These are phyloP conservation scores for Drosophila subsilvestris DNA, from an alignment of 2,888 invertebrate genomes.

Conservation along the genomic window DNA sequence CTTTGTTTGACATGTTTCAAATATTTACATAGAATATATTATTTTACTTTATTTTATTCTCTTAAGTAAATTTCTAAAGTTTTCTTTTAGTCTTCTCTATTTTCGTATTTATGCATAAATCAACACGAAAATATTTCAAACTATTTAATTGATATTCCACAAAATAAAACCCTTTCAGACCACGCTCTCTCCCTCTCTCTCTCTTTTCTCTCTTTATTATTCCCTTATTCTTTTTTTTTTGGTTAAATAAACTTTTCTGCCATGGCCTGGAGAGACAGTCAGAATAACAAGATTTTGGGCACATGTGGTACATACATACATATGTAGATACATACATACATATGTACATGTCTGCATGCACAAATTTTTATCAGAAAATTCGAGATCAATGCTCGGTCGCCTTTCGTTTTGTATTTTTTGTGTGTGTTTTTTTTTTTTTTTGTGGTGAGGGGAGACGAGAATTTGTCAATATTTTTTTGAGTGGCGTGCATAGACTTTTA, in stretches of 20 bases:
- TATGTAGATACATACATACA: too few species aligned
- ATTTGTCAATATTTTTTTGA: slow-evolving; percentile 35
- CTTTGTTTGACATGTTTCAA: neutral
- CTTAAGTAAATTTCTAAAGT: neutral
- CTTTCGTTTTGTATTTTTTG: slow-evolving; percentile 1
- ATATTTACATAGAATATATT: neutral
- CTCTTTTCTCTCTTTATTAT: slow-evolving; percentile 2
- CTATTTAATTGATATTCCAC: slow-evolving; percentile 18
- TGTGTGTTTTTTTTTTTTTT: slow-evolving; percentile 11
- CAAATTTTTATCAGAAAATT: slow-evolving; percentile 38
- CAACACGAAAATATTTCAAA: neutral
- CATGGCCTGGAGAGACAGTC: slow-evolving; percentile 4
- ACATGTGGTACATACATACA: slow-evolving; percentile 1
- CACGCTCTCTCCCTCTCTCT: slow-evolving; percentile 4
- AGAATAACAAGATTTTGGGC: slow-evolving; percentile 28
- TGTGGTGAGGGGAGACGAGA: slow-evolving; percentile 2
- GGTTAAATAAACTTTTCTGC: slow-evolving; percentile 24
- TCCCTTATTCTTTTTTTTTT: slow-evolving; percentile 4
- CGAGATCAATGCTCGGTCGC: slow-evolving; percentile 29
- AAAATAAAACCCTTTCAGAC: slow-evolving; percentile 1
- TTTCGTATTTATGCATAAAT: neutral
- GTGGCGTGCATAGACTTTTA: slow-evolving; percentile 71
- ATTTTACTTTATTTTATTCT: neutral
- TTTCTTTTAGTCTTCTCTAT: neutral
- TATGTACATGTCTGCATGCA: neutral